Evolutionary conservation across 1,140 invertebrate genomes (phyloP).

Genomic region (Capitella teleta): DNA sequence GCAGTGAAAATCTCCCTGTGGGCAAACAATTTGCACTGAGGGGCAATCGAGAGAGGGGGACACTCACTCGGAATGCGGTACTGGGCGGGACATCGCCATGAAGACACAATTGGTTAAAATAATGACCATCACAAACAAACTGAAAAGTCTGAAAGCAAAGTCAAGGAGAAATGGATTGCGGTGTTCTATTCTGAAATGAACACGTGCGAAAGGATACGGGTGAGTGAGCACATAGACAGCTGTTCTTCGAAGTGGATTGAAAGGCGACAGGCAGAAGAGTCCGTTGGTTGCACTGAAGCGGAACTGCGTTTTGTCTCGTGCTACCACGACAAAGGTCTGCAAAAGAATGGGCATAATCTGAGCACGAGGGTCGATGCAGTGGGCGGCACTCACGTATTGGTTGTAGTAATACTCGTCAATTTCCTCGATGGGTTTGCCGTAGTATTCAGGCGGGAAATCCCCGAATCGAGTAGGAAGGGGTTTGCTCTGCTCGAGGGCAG

Average conservation of each 20-base stretch:
- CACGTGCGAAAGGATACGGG: conserved; percentile 49
- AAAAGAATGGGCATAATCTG: conserved; percentile 38
- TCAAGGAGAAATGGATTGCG: conserved; percentile 19
- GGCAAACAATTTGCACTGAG: conserved; percentile 25
- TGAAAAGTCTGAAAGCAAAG: conserved; percentile 56
- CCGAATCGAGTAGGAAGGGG: conserved; percentile 32
- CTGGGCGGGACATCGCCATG: conserved; percentile 55
- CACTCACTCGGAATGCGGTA: conserved; percentile 11
- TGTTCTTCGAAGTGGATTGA: conserved; percentile 91
- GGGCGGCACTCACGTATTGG: conserved; percentile 23
- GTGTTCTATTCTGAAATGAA: background rate
- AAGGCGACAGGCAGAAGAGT: conserved; percentile 87
- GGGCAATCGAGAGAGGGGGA: background rate
- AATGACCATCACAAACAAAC: conserved; percentile 87
- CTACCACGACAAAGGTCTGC: conserved; percentile 95
- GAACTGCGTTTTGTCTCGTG: conserved; percentile 97
- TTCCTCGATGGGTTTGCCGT: conserved; percentile 36
- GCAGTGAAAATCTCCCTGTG: conserved; percentile 87
- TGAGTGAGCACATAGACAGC: conserved; percentile 96
- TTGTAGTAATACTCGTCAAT: conserved; percentile 38
- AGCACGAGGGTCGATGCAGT: too few species aligned
- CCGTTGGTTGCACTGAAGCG: conserved; percentile 94
- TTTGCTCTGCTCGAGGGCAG: conserved; percentile 33
- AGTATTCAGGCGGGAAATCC: conserved; percentile 26
- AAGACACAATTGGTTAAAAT: conserved; percentile 95